phyloP scores from a whole-genome alignment of 2,797 vertebrate genomes.

The Masticophis lateralis region DNA sequence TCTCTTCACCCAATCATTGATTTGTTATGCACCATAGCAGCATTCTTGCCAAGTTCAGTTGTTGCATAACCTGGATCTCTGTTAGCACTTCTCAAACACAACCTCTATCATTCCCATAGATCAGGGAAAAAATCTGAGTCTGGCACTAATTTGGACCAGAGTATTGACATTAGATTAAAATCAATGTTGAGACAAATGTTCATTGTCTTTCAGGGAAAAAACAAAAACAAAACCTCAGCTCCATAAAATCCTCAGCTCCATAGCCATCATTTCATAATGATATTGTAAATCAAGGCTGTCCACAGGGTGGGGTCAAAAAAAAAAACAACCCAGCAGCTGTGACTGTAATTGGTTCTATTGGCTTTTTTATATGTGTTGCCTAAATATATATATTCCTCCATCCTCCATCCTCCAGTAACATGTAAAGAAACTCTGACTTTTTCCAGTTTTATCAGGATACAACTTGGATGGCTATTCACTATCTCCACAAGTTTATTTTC shows the following conservation, averaged over 20 bases:
- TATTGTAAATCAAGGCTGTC: background rate
- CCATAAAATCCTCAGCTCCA: background rate
- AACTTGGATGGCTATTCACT: background rate
- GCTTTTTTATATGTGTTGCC: background rate
- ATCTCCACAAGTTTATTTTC: background rate
- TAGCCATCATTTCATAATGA: background rate
- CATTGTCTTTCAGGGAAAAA: background rate
- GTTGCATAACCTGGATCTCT: background rate
- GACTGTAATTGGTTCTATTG: background rate
- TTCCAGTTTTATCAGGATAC: background rate
- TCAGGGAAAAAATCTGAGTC: background rate
- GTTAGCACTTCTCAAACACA: background rate
- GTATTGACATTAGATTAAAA: constrained; percentile 1
- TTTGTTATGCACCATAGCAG: background rate
- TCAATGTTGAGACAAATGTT: background rate
- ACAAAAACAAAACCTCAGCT: background rate
- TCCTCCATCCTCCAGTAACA: background rate
- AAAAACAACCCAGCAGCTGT: background rate
- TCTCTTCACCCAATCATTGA: background rate
- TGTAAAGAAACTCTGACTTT: background rate
- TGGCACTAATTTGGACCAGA: background rate
- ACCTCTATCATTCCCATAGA: background rate
- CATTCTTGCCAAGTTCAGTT: background rate
- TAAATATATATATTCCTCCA: background rate
- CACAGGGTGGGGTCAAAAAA: background rate